Percentiles rank a stretch among this genome's conserved stretches.
Evolutionary conservation across 2,113 vertebrate species (phyloP).

Genomic region (Actenoides hombroni): DNA sequence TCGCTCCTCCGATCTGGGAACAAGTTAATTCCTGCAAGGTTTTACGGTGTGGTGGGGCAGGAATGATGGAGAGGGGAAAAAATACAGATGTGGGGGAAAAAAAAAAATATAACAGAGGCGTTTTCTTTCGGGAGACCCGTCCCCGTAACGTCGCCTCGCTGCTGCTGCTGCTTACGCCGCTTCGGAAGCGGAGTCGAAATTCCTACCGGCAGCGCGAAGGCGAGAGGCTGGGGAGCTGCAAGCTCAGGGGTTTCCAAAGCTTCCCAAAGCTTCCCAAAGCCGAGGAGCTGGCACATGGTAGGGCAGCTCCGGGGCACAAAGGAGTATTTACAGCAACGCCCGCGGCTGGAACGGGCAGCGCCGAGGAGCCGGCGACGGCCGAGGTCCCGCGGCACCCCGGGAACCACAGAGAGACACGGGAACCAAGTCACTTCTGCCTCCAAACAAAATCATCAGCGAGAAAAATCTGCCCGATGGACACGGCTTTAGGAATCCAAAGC

Average conservation of each 20-base stretch:
- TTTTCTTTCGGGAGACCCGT: neutral
- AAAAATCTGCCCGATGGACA: neutral
- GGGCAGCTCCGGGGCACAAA: neutral
- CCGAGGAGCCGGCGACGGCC: neutral
- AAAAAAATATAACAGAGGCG: fast-evolving
- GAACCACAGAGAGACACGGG: neutral
- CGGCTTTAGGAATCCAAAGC: neutral
- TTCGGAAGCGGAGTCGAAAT: neutral
- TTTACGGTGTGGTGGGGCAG: neutral
- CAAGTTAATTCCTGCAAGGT: neutral
- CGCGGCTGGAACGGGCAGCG: neutral
- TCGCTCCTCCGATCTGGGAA: neutral
- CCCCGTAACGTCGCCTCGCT: neutral
- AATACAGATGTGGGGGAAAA: neutral
- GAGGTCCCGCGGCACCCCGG: neutral
- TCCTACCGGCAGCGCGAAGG: neutral
- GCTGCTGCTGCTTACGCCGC: neutral
- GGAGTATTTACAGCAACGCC: neutral
- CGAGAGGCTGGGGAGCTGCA: neutral
- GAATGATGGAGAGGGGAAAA: neutral
- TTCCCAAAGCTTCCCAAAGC: neutral
- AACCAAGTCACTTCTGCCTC: neutral
- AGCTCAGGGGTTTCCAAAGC: neutral
- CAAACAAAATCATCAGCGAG: neutral
- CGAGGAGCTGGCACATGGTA: fast-evolving